phyloP scores from a whole-genome alignment of 2,113 vertebrate species.

The Dendrocopos noguchii region DNA sequence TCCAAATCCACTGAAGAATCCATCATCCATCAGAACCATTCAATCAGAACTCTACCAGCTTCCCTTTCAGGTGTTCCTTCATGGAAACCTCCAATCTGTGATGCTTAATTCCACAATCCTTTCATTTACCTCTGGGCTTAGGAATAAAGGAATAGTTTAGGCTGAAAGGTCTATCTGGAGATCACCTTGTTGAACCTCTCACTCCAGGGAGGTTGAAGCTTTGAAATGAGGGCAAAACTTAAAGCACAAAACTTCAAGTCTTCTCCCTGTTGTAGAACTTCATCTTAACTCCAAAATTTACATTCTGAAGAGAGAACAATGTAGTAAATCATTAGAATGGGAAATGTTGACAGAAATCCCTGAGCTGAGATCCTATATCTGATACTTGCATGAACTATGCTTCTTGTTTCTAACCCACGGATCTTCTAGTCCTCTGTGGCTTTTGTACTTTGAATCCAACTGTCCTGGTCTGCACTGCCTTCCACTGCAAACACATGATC shows the following conservation, averaged over 20 bases:
- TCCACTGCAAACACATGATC: background rate
- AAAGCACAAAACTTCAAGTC: background rate
- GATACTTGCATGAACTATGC: background rate
- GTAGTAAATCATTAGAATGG: background rate
- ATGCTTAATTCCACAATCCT: background rate
- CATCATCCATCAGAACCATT: background rate
- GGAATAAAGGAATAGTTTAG: background rate
- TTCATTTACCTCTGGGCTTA: background rate
- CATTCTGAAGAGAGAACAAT: background rate
- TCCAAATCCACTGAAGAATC: background rate
- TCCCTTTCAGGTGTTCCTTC: background rate
- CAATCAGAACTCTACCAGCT: background rate
- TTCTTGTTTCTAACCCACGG: background rate
- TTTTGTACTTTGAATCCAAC: background rate
- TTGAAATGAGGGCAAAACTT: background rate
- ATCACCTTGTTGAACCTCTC: background rate
- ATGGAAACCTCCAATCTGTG: background rate
- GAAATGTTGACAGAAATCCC: background rate
- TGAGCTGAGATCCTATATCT: background rate
- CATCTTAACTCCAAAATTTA: background rate
- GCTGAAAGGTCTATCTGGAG: background rate
- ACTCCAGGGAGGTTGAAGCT: background rate
- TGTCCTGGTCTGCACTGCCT: background rate
- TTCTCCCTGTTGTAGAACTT: background rate
- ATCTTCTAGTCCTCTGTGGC: background rate